Base-by-base conservation (phyloP, 2,797 vertebrate species). In the Sebastes trivittatus region DNA sequence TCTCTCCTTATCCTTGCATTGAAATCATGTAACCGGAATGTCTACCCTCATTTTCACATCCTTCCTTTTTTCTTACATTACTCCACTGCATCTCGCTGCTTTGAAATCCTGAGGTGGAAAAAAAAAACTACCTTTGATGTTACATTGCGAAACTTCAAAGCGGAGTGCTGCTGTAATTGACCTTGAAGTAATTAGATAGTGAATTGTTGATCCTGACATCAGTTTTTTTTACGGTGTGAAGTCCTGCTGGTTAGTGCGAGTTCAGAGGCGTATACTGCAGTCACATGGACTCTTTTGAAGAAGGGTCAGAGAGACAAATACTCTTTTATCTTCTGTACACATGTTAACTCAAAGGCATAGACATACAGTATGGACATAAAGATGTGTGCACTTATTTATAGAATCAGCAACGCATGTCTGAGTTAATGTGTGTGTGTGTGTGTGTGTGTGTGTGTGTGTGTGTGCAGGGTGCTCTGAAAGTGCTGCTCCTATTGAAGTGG, bases 61-160 rank as follows among this genome's bases (percentile, higher is more conserved):
- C 78, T 72, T 77, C 55, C 52, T 72, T 88, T 91, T 92, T 88
- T 86, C 72, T 86, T 87, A 76, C 83, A 75, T 87, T 86, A 82
- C 81, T 87, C 73, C 4, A 2, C 78, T 34, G 82, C 77, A 80
- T 88, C 83, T 82, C 56, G 38, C 81, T 71, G 83, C 93, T 94
- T 94, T 94, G 90, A 94, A 94, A 92, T 92, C 67, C 83, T 84
- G 84, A 85, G 87, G 73, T 91, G 66, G 54, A 5, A 42, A 70
- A 74, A 72, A 72, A 77, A 81, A 87, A 78, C 80, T 82, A 90
- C 84, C 92, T 95, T 94, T 95, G 92, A 95, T 93, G 93, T 94
- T 93, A 56, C 81, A 88, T 88, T 87, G 88, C 86, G 1, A 83
- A 84, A 90, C 93, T 95, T 94, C 92, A 94, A 95, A 94, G 94